Conservation (phyloP, 2,113 vertebrate species). For the Mormyrus iriodes region DNA sequence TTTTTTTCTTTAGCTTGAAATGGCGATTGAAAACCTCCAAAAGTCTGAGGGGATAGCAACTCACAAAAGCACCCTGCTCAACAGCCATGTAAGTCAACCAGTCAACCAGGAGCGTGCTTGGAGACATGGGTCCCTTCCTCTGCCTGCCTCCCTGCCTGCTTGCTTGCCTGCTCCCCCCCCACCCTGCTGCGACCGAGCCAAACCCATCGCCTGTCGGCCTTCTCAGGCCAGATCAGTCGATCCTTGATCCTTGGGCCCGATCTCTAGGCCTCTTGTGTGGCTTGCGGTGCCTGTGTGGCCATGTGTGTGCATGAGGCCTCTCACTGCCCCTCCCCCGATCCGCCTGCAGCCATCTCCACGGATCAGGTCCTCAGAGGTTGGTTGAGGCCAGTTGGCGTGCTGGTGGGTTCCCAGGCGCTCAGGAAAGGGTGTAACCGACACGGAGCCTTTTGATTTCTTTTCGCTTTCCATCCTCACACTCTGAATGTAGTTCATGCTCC, state of each 20-base stretch:
- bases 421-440: neutral
- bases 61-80: constrained; percentile 99
- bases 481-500: neutral
- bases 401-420: neutral
- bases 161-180: neutral
- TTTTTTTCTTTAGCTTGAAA: constrained; percentile 89
- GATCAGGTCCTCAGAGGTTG: neutral
- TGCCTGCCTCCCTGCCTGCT: neutral
- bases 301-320: neutral
- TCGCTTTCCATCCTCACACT: neutral
- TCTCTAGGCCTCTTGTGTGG: neutral
- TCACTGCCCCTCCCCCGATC: neutral
- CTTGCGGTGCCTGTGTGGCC: neutral
- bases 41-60: constrained; percentile 97
- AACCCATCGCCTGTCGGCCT: neutral
- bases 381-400: neutral
- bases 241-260: neutral
- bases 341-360: neutral
- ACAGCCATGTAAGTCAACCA: constrained; percentile 97
- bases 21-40: constrained; percentile 99
- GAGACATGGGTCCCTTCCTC: neutral
- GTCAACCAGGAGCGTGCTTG: constrained; percentile 61
- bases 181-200: neutral
- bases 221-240: neutral
- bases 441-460: neutral